phyloP scores from a whole-genome alignment of 92 coral and sea anemone species.

The Epizoanthus scotinus region DNA sequence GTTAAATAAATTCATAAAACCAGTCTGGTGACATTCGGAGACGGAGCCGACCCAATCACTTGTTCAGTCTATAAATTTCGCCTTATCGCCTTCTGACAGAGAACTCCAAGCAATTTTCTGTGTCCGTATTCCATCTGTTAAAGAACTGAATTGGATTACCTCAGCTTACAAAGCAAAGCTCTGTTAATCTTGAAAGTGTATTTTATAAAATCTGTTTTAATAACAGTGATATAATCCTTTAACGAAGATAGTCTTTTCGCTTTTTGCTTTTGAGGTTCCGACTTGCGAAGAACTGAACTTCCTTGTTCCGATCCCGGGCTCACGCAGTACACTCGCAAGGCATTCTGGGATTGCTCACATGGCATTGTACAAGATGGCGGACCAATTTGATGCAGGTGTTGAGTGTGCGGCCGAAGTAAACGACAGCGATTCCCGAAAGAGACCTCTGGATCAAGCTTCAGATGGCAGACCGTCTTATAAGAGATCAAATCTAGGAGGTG shows the following conservation, averaged over 20 bases:
- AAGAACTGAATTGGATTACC: constrained; percentile 2
- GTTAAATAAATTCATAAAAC: constrained; percentile 4
- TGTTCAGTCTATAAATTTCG: constrained; percentile 2
- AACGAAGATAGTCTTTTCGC: neutral
- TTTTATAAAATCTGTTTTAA: neutral
- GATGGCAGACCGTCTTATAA: constrained; percentile 85
- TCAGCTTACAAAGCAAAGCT: neutral
- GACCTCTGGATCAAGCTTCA: constrained; percentile 86
- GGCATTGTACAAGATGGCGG: constrained; percentile 91
- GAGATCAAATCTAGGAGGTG: constrained; percentile 96
- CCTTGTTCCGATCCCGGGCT: neutral
- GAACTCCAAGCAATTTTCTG: neutral
- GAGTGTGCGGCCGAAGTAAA: constrained; percentile 75
- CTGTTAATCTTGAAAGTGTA: neutral
- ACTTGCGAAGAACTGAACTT: neutral
- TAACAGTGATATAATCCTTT: neutral
- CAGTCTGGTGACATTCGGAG: neutral
- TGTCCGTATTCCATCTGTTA: neutral
- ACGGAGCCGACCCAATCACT: neutral
- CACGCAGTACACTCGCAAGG: constrained; percentile 55
- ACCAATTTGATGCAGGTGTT: constrained; percentile 74
- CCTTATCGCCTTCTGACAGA: constrained; percentile 9
- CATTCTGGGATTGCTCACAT: constrained; percentile 68
- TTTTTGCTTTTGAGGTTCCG: neutral
- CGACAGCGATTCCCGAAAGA: constrained; percentile 88